Percentiles rank a stretch among this genome's conserved stretches.
Evolutionary conservation across 2,888 invertebrate genomes (phyloP).

Genomic region (Chrysodeixis includens): DNA sequence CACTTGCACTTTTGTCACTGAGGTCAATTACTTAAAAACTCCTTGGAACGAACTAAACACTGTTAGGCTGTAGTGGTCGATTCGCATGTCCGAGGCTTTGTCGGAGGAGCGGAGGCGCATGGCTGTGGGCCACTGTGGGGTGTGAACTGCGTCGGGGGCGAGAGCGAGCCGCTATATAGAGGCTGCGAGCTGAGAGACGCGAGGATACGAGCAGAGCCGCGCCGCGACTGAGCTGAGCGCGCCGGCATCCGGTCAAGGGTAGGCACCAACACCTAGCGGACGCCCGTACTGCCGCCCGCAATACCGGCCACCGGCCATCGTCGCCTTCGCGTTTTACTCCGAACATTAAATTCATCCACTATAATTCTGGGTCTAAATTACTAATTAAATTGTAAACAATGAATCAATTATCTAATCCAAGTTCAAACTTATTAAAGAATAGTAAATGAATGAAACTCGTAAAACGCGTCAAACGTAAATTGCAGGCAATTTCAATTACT

Average conservation of each 20-base stretch:
- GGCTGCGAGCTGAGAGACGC: constrained; percentile 63
- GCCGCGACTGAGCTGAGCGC: constrained; percentile 82
- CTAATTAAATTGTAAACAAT: neutral
- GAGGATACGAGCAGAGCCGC: constrained; percentile 80
- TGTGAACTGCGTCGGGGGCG: constrained; percentile 59
- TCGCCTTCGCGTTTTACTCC: constrained; percentile 29
- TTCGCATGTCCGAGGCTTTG: constrained; percentile 41
- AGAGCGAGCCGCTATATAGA: constrained; percentile 67
- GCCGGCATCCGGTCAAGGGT: constrained; percentile 80
- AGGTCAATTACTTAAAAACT: constrained; percentile 57
- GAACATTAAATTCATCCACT: constrained; percentile 22
- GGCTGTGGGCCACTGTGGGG: constrained; percentile 57
- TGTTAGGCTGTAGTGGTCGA: constrained; percentile 27
- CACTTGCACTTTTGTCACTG: constrained; percentile 62
- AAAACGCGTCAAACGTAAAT: constrained; percentile 1
- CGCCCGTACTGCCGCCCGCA: constrained; percentile 57
- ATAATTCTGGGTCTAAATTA: neutral
- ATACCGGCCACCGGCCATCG: constrained; percentile 26
- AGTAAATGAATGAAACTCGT: neutral
- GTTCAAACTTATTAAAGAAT: neutral
- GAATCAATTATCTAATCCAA: neutral
- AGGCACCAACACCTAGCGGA: constrained; percentile 65
- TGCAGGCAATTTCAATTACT: constrained; percentile 21
- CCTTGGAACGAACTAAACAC: constrained; percentile 40
- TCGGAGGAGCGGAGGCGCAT: constrained; percentile 71